Evolutionary conservation across 2,797 vertebrate species (phyloP), one percentile per base, ranked within the genome.

Genomic region (Catostomus latipinnis): DNA sequence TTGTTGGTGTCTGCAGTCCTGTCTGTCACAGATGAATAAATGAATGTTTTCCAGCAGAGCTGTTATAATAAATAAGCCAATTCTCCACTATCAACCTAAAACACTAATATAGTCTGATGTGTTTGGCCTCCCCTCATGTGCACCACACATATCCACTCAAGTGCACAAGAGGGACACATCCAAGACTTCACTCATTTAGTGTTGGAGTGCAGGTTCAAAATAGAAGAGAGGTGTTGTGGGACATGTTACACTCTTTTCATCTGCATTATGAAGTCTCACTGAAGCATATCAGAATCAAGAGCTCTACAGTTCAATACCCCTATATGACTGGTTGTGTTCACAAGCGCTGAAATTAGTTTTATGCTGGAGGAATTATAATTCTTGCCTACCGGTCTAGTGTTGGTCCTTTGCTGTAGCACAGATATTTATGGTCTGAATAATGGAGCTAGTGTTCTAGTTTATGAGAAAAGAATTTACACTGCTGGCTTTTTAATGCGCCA

Each of bases 391-490:
- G 16, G 61, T 52, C 50, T 54, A 60, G 10, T 2, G 34, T 63
- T 46, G 34, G 58, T 71, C 7, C 45, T 65, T 72, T 80, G 58
- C 61, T 57, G 61, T 60, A 66, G 16, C 72, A 16, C 52, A 62
- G 70, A 48, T 53, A 57, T 73, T 67, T 73, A 80, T 73, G 70
- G 58, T 56, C 69, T 57, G 77, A 73, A 73, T 71, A 80, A 73
- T 73, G 10, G 48, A 73, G 77, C 50, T 57, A 11, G 14, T 66
- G 77, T 34, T 34, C 34, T 34, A 34, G 34, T 34, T 34, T 34
- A 34, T 34, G 61, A 49, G 52, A 12, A 52, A 12, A 43, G 9
- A 66, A 46, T 8, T 43, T 8, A 74, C 22, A 69, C 48, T 4
- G 18, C 34, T 60, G 34, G 60, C 45, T 11, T 73, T 80, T 80